Percentiles rank a stretch among this genome's conserved stretches.
These are phyloP conservation scores for Anabacerthia variegaticeps DNA, from an alignment of 2,797 vertebrate genomes.

Conservation along the genomic window DNA sequence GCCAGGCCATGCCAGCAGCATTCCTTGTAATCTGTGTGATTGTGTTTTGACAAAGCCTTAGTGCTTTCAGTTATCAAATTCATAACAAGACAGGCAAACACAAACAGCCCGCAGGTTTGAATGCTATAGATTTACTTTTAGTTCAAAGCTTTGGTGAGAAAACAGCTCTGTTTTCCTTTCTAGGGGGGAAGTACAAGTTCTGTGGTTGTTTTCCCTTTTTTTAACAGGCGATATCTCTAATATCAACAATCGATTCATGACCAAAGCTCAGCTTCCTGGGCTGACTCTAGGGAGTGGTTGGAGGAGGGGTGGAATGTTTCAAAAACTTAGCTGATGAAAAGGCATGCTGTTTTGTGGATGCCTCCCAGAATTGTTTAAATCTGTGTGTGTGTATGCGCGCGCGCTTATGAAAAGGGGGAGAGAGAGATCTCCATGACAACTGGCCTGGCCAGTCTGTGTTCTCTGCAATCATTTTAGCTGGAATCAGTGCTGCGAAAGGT, in stretches of 20 bases:
- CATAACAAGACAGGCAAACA: conserved; percentile 52
- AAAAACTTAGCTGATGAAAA: conserved; percentile 69
- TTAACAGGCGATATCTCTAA: background rate
- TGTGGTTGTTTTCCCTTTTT: background rate
- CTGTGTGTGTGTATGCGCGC: background rate
- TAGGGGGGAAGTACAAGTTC: background rate
- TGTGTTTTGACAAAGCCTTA: conserved; percentile 48
- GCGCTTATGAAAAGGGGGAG: conserved; percentile 27
- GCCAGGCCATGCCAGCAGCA: conserved; percentile 31
- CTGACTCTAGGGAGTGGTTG: conserved; percentile 62
- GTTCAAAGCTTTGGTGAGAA: background rate
- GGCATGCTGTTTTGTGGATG: conserved; percentile 72
- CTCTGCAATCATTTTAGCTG: conserved; percentile 81
- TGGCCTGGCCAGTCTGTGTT: conserved; percentile 82
- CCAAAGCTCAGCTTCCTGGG: conserved; percentile 38
- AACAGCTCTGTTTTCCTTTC: background rate
- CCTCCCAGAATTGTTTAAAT: conserved; percentile 70
- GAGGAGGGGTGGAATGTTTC: conserved; percentile 74
- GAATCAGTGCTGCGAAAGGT: conserved; percentile 77
- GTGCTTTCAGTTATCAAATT: conserved; percentile 58
- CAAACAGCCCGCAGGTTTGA: background rate
- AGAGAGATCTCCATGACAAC: conserved; percentile 83
- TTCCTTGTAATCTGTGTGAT: conserved; percentile 37
- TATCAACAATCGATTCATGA: conserved; percentile 28
- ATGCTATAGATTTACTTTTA: background rate